Conservation (phyloP, 2,113 vertebrate species). For the Pterocles gutturalis region DNA sequence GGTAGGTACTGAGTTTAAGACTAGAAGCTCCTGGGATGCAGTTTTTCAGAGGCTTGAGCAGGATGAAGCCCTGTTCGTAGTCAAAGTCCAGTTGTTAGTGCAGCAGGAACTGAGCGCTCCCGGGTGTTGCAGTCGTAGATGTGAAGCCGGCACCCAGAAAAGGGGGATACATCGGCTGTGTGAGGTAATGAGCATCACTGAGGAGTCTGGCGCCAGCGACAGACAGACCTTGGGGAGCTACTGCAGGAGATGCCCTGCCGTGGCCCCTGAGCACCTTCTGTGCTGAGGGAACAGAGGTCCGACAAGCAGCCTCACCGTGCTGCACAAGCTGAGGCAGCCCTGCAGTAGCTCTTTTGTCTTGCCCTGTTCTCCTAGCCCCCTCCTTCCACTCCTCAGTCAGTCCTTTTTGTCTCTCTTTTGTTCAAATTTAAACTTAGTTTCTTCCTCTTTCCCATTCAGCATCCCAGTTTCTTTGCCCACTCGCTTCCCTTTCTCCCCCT, state of each 20-base stretch:
- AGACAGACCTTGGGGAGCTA: too few relatives aligned
- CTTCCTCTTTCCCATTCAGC: background rate
- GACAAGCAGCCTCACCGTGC: fast-evolving
- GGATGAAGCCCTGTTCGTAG: background rate
- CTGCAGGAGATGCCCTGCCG: background rate
- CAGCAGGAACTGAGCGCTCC: background rate
- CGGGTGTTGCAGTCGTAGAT: background rate
- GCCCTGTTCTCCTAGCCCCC: background rate
- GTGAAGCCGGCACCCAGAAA: background rate
- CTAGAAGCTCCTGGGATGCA: background rate
- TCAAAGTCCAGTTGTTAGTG: background rate
- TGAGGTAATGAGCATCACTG: background rate
- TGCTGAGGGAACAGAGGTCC: background rate
- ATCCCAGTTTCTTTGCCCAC: background rate
- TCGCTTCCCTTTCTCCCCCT: background rate
- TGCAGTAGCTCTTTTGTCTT: background rate
- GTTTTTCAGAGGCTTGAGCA: background rate
- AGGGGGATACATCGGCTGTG: background rate
- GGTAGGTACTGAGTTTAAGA: background rate
- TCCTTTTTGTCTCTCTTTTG: background rate
- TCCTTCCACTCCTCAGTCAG: background rate
- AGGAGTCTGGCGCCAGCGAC: background rate
- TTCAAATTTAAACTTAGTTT: background rate
- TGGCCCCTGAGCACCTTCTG: background rate
- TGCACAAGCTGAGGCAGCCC: background rate